Conservation (phyloP, 2,888 invertebrate genomes). For the Kuschelorhynchus macadamiae region DNA sequence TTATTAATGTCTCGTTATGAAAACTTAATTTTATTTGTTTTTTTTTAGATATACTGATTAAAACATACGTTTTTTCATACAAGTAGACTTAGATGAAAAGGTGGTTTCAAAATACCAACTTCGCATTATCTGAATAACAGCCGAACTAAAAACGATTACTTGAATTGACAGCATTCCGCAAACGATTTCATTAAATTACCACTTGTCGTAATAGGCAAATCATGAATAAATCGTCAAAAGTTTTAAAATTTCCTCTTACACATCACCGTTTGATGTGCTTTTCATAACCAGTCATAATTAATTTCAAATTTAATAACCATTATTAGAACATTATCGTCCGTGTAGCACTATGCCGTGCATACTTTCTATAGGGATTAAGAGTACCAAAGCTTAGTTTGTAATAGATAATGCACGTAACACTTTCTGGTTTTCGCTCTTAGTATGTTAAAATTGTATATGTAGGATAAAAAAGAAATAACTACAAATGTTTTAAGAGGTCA, state of each 20-base stretch:
- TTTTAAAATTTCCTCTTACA: slow-evolving; percentile 26
- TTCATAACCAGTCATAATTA: slow-evolving; percentile 38
- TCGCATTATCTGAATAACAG: too few species aligned
- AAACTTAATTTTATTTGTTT: too few species aligned
- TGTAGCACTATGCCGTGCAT: slow-evolving; percentile 22
- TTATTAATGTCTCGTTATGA: too few species aligned
- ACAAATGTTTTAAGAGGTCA: too few species aligned
- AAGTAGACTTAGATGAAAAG: too few species aligned
- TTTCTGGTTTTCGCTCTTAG: too few species aligned
- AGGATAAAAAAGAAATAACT: too few species aligned
- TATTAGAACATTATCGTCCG: slow-evolving; percentile 40
- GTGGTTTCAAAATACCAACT: too few species aligned
- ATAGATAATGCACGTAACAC: too few species aligned
- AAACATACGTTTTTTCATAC: too few species aligned
- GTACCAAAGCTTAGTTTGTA: slow-evolving; percentile 22
- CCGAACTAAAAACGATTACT: background rate
- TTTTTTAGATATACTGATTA: too few species aligned
- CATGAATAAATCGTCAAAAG: slow-evolving; percentile 18
- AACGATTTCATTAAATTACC: slow-evolving; percentile 27
- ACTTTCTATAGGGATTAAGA: slow-evolving; percentile 37
- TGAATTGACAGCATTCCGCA: background rate
- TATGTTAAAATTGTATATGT: too few species aligned
- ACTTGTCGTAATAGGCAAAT: slow-evolving; percentile 26
- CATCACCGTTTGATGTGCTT: slow-evolving; percentile 34
- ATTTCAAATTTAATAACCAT: slow-evolving; percentile 44